Percentiles rank a stretch among this genome's conserved stretches.
Conservation (phyloP, 1,140 invertebrate genomes). For the Trichonephila inaurata region DNA sequence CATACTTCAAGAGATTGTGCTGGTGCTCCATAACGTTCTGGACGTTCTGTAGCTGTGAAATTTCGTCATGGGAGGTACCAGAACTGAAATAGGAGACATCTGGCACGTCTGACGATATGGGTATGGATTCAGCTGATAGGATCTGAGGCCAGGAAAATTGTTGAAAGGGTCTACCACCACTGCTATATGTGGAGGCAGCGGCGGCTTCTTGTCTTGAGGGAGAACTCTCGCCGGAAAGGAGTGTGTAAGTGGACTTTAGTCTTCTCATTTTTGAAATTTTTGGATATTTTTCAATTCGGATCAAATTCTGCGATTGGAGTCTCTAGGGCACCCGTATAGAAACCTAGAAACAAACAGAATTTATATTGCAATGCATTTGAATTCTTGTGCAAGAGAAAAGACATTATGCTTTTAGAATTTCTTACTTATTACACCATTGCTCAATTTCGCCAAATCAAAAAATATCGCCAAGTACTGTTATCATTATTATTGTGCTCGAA, state of each 20-base stretch:
- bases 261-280: constrained; percentile 32
- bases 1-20: background rate
- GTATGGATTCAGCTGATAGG: background rate
- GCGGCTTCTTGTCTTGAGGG: constrained; percentile 17
- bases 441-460: too few species aligned
- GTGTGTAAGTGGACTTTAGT: constrained; percentile 37
- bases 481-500: too few species aligned
- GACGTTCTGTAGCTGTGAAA: background rate
- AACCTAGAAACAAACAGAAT: background rate
- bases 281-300: background rate
- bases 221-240: background rate
- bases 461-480: too few species aligned
- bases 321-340: background rate
- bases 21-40: background rate
- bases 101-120: background rate
- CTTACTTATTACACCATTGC: too few species aligned
- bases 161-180: background rate
- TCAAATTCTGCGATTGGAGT: background rate
- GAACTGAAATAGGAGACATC: background rate
- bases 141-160: background rate
- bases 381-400: too few species aligned
- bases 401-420: too few species aligned
- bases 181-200: background rate
- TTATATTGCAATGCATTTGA: background rate
- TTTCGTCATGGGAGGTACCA: background rate